Evolutionary conservation across 1,140 invertebrate species (phyloP).

Genomic region (Ostrea denselamellosa): DNA sequence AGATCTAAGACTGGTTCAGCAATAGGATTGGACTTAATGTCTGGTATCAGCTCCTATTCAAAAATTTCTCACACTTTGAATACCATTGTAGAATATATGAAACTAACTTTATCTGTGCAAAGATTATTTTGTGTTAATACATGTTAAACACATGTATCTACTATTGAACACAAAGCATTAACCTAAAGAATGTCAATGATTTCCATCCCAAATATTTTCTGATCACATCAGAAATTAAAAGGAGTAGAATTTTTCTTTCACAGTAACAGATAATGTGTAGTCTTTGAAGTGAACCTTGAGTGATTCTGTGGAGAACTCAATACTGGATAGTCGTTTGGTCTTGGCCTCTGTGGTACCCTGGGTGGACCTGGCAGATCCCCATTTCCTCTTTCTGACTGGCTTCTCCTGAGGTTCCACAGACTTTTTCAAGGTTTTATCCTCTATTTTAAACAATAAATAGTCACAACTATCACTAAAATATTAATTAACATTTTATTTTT

Average conservation of each 20-base stretch:
- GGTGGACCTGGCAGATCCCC: slow-evolving; percentile 72
- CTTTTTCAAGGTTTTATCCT: slow-evolving; percentile 41
- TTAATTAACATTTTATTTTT: no score
- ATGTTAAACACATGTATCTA: no score
- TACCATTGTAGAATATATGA: no score
- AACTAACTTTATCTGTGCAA: no score
- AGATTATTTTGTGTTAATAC: no score
- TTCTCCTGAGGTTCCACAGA: slow-evolving; percentile 66
- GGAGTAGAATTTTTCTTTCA: no score
- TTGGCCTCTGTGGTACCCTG: slow-evolving; percentile 54
- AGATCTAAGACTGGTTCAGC: slow-evolving; percentile 70
- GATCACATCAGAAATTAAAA: no score
- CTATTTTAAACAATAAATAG: neutral
- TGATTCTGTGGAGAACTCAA: slow-evolving; percentile 79
- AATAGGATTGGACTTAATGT: slow-evolving; percentile 74
- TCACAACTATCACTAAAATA: neutral
- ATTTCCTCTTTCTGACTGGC: slow-evolving; percentile 75
- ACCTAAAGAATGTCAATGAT: no score
- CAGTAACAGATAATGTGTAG: no score
- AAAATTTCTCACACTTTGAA: neutral
- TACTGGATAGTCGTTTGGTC: slow-evolving; percentile 62
- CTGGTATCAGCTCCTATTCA: slow-evolving; percentile 77
- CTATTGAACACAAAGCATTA: no score
- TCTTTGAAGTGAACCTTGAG: slow-evolving; percentile 73
- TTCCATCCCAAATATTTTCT: no score